A percentile compares a stretch with the other conserved stretches of the same genome.
Conservation (phyloP, 2,113 vertebrate species). For the Limanda limanda region DNA sequence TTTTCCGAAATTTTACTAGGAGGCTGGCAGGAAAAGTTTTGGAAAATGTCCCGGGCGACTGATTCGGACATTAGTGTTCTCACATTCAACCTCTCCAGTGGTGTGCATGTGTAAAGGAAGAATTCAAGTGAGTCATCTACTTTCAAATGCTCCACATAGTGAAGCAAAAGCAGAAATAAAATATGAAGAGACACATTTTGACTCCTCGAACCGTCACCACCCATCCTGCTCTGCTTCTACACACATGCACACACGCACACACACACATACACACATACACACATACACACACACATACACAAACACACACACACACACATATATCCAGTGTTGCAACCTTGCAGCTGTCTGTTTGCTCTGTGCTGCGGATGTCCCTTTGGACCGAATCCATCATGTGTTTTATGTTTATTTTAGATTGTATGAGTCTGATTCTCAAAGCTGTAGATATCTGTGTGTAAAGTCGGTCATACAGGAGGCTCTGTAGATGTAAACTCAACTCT, state of each 20-base stretch:
- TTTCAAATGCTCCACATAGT: background rate
- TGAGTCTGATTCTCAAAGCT: slow-evolving; percentile 8
- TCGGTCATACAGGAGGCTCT: background rate
- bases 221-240: background rate
- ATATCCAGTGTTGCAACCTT: slow-evolving; percentile 7
- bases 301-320: background rate
- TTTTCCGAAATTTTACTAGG: too few relatives aligned
- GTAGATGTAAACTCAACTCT: background rate
- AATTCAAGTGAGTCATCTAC: background rate
- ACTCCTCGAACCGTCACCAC: background rate
- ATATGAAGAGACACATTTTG: background rate
- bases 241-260: too few relatives aligned
- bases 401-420: slow-evolving; percentile 13
- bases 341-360: slow-evolving; percentile 37
- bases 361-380: slow-evolving; percentile 14
- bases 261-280: background rate
- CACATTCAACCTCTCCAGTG: too few relatives aligned
- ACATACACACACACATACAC: background rate
- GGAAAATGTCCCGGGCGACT: too few relatives aligned
- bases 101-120: background rate
- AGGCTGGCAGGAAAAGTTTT: too few relatives aligned
- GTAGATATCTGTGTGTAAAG: background rate
- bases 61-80: too few relatives aligned
- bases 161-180: background rate
- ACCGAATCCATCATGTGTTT: background rate